Conservation (phyloP, 2,113 vertebrate species). For the Hemiscyllium ocellatum region DNA sequence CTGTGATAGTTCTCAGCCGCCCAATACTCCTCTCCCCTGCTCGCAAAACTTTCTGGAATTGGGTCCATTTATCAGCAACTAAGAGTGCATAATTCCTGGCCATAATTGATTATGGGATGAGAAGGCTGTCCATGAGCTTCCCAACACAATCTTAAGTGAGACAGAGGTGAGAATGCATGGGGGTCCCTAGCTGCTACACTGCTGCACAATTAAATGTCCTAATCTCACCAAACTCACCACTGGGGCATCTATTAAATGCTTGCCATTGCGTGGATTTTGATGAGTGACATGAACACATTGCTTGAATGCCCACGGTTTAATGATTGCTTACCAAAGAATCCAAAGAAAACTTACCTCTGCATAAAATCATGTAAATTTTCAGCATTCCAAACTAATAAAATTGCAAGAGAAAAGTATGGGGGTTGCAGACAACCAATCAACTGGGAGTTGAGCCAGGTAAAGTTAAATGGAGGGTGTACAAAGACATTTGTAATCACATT, state of each 20-base stretch:
- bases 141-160: not conserved
- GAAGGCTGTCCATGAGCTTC: not conserved
- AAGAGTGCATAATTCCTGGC: not conserved
- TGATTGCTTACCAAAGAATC: not conserved
- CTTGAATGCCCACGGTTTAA: not conserved
- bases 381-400: not conserved
- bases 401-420: not conserved
- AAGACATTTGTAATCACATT: slow-evolving; percentile 28
- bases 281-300: not conserved
- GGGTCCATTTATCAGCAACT: not conserved
- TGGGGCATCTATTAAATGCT: too few species aligned
- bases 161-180: not conserved
- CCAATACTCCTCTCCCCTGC: not conserved
- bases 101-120: not conserved
- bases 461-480: slow-evolving; percentile 25
- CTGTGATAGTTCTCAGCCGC: too few species aligned
- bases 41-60: not conserved
- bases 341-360: not conserved
- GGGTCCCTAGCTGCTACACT: too few species aligned
- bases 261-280: not conserved
- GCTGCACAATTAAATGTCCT: not conserved
- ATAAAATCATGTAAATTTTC: not conserved
- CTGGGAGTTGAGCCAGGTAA: slow-evolving; percentile 25
- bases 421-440: slow-evolving; percentile 20
- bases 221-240: not conserved